These are phyloP conservation scores for Pelobates cultripes DNA, from an alignment of 2,797 vertebrate species.

Conservation along the genomic window DNA sequence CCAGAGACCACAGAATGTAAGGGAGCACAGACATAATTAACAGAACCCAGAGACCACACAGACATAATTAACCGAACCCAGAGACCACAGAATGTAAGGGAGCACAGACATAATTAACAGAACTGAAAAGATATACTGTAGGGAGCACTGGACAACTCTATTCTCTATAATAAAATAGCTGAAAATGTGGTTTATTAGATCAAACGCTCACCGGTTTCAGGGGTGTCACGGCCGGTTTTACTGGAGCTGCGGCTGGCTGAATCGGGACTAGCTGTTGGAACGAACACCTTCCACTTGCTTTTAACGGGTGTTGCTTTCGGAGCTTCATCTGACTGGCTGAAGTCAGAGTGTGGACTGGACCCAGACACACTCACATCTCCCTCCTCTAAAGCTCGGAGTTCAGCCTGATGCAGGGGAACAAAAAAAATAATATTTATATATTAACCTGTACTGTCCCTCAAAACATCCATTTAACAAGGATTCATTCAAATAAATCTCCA, in stretches of 20 bases:
- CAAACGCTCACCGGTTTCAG: slow-evolving; percentile 68
- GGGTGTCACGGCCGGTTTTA: slow-evolving; percentile 74
- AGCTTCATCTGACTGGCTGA: slow-evolving; percentile 80
- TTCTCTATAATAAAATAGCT: no score
- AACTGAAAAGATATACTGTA: neutral
- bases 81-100: slow-evolving; percentile 51
- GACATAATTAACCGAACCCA: no score
- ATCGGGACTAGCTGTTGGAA: slow-evolving; percentile 84
- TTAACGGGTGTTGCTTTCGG: slow-evolving; percentile 75
- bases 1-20: no score
- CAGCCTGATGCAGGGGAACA: slow-evolving; percentile 75
- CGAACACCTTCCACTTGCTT: slow-evolving; percentile 92
- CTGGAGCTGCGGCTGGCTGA: slow-evolving; percentile 84
- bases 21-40: no score
- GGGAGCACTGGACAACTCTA: no score
- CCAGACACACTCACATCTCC: slow-evolving; percentile 89
- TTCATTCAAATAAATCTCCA: no score
- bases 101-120: neutral
- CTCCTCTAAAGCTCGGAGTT: slow-evolving; percentile 93
- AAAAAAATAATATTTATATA: no score
- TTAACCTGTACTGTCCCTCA: no score
- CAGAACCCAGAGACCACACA: no score
- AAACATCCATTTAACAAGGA: no score
- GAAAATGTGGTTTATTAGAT: no score
- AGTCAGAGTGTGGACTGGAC: slow-evolving; percentile 91